Evolutionary conservation across 92 coral and sea anemone genomes (phyloP), one percentile per base, ranked within the genome.

Genomic region (Montipora capitata): DNA sequence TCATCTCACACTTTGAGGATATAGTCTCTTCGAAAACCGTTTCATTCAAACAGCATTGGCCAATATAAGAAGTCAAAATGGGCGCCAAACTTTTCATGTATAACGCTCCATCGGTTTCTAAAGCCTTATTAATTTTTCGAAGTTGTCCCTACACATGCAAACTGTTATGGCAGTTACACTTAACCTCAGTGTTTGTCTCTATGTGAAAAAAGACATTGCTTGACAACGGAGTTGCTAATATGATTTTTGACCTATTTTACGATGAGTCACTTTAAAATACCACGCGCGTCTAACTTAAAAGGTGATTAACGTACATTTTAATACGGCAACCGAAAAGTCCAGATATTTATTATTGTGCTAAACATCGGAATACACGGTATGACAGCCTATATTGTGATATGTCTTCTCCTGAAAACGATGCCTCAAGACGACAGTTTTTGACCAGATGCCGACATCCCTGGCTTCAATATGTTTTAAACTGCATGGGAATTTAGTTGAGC

Each of bases 61-160:
- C 76, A 43, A 43, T 5, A 48, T 48, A 5, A 48, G 52, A 5
- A 5, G 2, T 5, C 42, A 7, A 13, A 4, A 14, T 15, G 56
- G 8, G 57, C 76, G 76, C 20, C 56, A 43, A 14, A 4, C 2
- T 10, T 73, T 27, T 7, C 16, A 20, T 48, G 61, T 5, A 52
- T 48, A 45, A 73, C 41, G 77, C 77, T n/a, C 62, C 5, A 73
- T 41, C 15, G 77, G 61, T 73, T 73, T 73, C 61, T 18, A 73
- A 7, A 45, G 59, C 59, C 14, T 4, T 41, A 44, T 45, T 14
- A 1, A 15, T 14, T 41, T 45, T 45, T 14, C 14, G n/a, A 4
- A 0, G 1, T 5, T 17, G n/a, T 15, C 59, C 5, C 15, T 12
- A 0, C 2, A 10, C 49, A 41, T 40, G 51, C 48, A 69, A 41